Evolutionary conservation across 2,113 vertebrate genomes (phyloP), one percentile per base, ranked within the genome.

Genomic region (Lepisosteus osseus): DNA sequence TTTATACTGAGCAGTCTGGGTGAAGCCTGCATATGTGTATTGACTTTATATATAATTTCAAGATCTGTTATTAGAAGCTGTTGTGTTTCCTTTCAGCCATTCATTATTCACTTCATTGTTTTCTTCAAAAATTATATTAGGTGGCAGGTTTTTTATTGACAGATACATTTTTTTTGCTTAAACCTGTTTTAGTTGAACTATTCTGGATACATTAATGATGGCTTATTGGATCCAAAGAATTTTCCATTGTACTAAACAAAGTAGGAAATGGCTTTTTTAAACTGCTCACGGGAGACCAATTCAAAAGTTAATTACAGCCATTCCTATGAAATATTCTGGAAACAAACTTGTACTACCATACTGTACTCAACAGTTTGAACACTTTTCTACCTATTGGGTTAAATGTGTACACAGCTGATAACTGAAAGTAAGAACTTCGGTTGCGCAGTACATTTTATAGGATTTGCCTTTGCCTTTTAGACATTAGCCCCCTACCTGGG

Each of bases 141-240:
- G 77, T 70, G 70, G 75, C 71, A 77, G 74, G 64, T 54, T 74
- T 81, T 90, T 87, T 86, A 87, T 81, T 86, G 84, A 85, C 74
- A 78, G 74, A 83, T 87, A 79, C 82, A 78, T 76, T 74, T 75
- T 83, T 17, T 29, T 29, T 77, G 80, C 81, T 84, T 74, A 83
- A 55, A 14, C 78, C 80, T 79, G 73, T 79, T 87, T 86, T 77
- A 78, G 29, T 76, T 76, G 77, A 77, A 78, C 80, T 74, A 75
- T 76, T 71, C 77, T 81, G 78, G 85, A 85, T 77, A 78, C 81
- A 77, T 84, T 85, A 80, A 85, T 75, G 81, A 74, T 68, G 78
- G 76, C 76, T 75, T 82, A 79, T 77, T 76, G 69, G 71, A 82
- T 74, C 78, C 70, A 55, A 56, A 43, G 59, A 69, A 72, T 65